Conservation (phyloP, 2,797 vertebrate genomes). For the Acipenser transmontanus region DNA sequence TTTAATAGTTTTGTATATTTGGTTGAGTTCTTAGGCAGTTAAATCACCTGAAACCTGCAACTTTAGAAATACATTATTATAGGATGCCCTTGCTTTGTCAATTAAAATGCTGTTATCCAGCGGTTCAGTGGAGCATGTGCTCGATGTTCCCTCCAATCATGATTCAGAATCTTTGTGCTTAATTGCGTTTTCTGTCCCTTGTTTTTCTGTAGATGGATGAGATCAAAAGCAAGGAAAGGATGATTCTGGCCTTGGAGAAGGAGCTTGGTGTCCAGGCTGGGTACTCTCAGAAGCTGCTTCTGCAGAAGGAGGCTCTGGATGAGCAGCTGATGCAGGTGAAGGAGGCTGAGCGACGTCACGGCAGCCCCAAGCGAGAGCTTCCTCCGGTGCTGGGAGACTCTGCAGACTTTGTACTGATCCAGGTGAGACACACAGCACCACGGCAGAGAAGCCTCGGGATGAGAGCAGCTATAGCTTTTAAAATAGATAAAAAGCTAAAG, state of each 20-base stretch:
- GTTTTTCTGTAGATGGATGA: constrained; percentile 80
- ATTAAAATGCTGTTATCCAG: too few relatives aligned
- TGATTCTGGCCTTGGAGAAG: constrained; percentile 81
- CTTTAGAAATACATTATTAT: too few relatives aligned
- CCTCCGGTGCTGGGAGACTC: constrained; percentile 71
- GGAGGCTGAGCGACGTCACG: constrained; percentile 82
- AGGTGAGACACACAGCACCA: constrained; percentile 49
- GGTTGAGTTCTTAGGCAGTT: too few relatives aligned
- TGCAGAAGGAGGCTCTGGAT: constrained; percentile 87
- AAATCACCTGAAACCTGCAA: too few relatives aligned
- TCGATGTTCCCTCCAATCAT: too few relatives aligned
- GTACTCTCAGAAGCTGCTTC: constrained; percentile 81
- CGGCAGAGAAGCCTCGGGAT: too few relatives aligned
- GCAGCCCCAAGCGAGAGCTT: constrained; percentile 89
- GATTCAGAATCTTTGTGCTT: too few relatives aligned
- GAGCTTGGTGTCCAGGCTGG: constrained; percentile 89
- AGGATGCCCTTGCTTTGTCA: too few relatives aligned
- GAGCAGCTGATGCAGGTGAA: constrained; percentile 88
- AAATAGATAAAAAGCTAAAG: too few relatives aligned
- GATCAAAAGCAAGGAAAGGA: constrained; percentile 85
- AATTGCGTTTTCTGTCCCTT: neutral
- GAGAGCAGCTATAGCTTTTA: too few relatives aligned
- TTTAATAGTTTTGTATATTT: too few relatives aligned
- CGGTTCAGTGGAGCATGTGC: too few relatives aligned
- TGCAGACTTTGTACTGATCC: constrained; percentile 63